phyloP scores from a whole-genome alignment of 2,797 vertebrate genomes.

The Mus minutoides region DNA sequence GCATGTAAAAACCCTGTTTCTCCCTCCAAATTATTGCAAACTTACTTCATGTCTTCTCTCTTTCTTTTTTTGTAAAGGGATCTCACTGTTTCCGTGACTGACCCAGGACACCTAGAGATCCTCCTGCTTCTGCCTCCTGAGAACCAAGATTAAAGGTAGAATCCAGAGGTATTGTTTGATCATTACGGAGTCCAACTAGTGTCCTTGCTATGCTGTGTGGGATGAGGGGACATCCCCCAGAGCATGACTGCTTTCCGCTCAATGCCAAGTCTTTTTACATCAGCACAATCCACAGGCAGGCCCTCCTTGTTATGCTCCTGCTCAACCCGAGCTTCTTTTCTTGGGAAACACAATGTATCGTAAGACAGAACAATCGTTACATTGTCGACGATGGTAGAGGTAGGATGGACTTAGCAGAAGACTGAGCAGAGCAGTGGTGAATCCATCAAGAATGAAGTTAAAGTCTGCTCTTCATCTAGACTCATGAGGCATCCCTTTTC shows the following conservation, averaged over 20 bases:
- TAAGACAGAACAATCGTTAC: too few relatives aligned
- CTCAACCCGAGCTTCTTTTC: neutral
- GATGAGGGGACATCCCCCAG: too few relatives aligned
- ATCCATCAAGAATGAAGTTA: neutral
- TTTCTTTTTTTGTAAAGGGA: neutral
- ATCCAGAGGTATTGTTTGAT: too few relatives aligned
- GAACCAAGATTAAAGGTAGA: neutral
- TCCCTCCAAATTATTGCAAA: neutral
- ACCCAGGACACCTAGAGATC: neutral
- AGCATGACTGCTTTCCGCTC: neutral
- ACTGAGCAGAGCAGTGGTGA: neutral
- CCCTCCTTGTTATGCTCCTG: too few relatives aligned
- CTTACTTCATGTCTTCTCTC: neutral
- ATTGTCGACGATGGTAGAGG: too few relatives aligned
- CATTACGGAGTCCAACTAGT: neutral
- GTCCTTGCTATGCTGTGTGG: neutral
- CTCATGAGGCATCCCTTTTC: too few relatives aligned
- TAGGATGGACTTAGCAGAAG: neutral
- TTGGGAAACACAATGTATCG: neutral
- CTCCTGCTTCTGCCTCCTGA: neutral
- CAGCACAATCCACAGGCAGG: neutral
- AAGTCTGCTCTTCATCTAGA: neutral
- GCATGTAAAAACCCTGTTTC: neutral
- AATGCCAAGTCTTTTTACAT: neutral
- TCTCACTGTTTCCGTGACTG: neutral